These are phyloP conservation scores for Lumbricus terrestris DNA, from an alignment of 2,888 invertebrate species.

Conservation along the genomic window DNA sequence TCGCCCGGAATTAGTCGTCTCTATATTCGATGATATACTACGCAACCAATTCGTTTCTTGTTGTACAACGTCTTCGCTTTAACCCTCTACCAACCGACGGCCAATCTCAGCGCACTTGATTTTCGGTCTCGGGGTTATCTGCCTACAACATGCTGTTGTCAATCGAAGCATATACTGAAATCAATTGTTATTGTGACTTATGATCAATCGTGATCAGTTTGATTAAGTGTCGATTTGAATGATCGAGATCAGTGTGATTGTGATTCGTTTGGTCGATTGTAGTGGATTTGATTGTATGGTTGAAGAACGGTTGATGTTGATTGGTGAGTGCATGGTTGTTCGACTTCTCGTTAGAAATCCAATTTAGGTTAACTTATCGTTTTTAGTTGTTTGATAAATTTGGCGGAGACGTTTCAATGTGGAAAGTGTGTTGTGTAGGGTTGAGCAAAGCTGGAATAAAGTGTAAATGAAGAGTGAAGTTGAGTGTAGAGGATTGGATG, in stretches of 20 bases:
- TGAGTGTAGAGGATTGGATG: not conserved
- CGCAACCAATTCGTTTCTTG: not conserved
- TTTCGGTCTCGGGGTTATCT: not conserved
- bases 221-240: not conserved
- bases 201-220: not conserved
- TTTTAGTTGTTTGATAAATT: not conserved
- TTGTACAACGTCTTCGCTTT: not conserved
- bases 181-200: not conserved
- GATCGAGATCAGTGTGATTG: not conserved
- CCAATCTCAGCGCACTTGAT: not conserved
- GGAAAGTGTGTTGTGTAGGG: not conserved
- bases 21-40: not conserved
- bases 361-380: not conserved
- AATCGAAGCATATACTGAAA: not conserved
- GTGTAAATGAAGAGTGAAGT: not conserved
- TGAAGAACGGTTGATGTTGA: not conserved
- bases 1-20: slow-evolving; percentile 72
- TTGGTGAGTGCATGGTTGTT: no score
- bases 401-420: not conserved
- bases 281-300: not conserved
- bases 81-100: not conserved
- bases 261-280: no score
- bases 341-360: not conserved
- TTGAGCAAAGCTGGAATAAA: not conserved
- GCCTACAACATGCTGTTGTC: not conserved